Conservation (phyloP, 2,888 invertebrate species). For the Corbicula japonica region DNA sequence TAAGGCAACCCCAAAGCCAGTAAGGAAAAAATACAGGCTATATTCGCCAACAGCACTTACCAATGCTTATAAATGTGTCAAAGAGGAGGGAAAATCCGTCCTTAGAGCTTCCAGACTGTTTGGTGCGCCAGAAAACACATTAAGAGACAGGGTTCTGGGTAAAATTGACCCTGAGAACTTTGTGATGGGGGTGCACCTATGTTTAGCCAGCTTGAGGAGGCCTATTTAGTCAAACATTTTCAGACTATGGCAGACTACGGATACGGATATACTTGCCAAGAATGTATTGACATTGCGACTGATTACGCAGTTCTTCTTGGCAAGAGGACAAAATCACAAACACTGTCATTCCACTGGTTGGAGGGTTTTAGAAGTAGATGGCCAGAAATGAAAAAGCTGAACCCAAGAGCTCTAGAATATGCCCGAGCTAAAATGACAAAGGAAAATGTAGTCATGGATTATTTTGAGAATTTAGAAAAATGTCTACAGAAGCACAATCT, state of each 20-base stretch:
- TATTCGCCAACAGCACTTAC: constrained; percentile 41
- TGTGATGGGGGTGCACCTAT: constrained; percentile 20
- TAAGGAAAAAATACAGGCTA: constrained; percentile 16
- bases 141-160: constrained; percentile 40
- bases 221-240: constrained; percentile 30
- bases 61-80: constrained; percentile 29
- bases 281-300: constrained; percentile 26
- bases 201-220: constrained; percentile 24
- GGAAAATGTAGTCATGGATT: background rate
- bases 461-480: too few species aligned
- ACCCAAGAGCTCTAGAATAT: constrained; percentile 20
- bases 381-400: constrained; percentile 38
- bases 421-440: constrained; percentile 10
- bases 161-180: constrained; percentile 27
- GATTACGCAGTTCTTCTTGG: constrained; percentile 22
- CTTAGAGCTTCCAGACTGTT: constrained; percentile 13
- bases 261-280: constrained; percentile 37
- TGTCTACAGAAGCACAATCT: constrained; percentile 26
- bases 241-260: constrained; percentile 32
- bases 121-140: constrained; percentile 35
- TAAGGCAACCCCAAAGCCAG: background rate
- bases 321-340: background rate
- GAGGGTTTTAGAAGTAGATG: constrained; percentile 30
- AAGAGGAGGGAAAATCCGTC: constrained; percentile 25
- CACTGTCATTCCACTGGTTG: constrained; percentile 31